Evolutionary conservation across 2,888 invertebrate species (phyloP).

Genomic region (Machimus rusticus): DNA sequence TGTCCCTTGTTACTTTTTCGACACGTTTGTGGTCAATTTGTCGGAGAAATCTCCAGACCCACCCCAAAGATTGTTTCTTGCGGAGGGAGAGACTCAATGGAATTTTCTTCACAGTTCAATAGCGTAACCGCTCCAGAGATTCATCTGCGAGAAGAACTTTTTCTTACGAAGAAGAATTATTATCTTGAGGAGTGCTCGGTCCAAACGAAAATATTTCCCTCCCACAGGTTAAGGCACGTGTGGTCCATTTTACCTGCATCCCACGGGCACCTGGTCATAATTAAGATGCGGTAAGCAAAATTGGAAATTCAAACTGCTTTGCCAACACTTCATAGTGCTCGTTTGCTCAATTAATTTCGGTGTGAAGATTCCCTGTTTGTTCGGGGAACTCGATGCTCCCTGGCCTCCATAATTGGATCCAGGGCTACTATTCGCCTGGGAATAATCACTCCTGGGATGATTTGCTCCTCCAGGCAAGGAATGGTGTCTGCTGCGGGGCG

Average conservation of each 20-base stretch:
- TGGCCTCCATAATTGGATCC: neutral
- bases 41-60: neutral
- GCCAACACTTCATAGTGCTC: neutral
- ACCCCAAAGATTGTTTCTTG: neutral
- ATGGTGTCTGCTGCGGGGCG: neutral
- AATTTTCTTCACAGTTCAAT: conserved; percentile 3
- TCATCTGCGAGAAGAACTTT: neutral
- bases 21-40: conserved; percentile 39
- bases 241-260: neutral
- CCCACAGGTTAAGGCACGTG: neutral
- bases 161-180: neutral
- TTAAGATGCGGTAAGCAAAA: conserved; percentile 9
- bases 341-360: neutral
- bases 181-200: neutral
- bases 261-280: neutral
- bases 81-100: neutral
- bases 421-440: neutral
- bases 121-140: neutral
- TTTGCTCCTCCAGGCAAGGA: neutral
- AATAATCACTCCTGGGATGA: neutral
- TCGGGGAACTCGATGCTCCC: neutral
- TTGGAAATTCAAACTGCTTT: conserved; percentile 7
- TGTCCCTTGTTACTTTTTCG: conserved; percentile 17
- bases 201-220: neutral
- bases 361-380: neutral